Evolutionary conservation across 92 coral and sea anemone species (phyloP), one percentile per base, ranked within the genome.

Genomic region (Parazoanthus swiftii): DNA sequence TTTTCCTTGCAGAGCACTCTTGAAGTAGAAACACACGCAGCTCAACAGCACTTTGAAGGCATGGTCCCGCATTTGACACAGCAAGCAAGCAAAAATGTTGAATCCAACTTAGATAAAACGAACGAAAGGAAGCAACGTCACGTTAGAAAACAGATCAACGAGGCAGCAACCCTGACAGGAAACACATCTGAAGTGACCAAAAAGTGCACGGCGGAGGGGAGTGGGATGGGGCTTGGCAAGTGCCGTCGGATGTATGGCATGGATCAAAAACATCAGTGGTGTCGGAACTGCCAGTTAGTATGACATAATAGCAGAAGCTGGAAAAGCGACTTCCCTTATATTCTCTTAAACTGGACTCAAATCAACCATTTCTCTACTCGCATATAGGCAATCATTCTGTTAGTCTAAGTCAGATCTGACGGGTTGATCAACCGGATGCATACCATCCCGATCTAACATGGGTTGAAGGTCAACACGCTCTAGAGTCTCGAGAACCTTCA

Each of bases 241-340:
- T 84, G 87, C 33, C 87, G 87, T 63, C 77, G 79, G 26, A 84
- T 74, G 38, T 84, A 84, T 38, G 87, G 87, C 6, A 73, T 84
- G 78, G 48, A 84, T 56, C 59, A 71, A 10, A 84, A 71, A 33
- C 39, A 71, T 8, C 87, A 84, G 78, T 84, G 87, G 87, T 84
- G 87, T 46, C 87, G 87, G n/a, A 84, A 84, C 46, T 84, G 87
- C 54, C 87, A 84, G 87, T 84, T 14, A 71, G 87, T 84, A 84
- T 15, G 18, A 50, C 21, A 18, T 54, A 1, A 54, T 11, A 54
- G 20, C 59, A 54, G 51, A 10, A 10, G 51, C 4, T 39, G 42
- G 42, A 39, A 39, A 39, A 39, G 42, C 42, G 42, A 48, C 51
- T 54, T 14, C 59, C 59, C 18, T 13, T 11, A 15, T 11, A 11